phyloP scores from a whole-genome alignment of 1,140 invertebrate genomes.

The Diorhabda sublineata region DNA sequence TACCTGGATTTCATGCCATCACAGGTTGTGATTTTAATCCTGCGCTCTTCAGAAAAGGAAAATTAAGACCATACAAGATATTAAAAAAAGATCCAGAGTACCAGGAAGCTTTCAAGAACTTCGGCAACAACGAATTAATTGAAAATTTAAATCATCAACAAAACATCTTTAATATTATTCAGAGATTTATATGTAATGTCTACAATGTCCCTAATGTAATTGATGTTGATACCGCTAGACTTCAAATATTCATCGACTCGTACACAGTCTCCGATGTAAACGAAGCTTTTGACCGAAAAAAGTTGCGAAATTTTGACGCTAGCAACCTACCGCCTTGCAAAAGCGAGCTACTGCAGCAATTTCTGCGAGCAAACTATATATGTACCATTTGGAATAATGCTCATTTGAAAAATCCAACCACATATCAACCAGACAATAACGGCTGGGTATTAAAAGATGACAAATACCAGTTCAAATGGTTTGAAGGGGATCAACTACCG shows the following conservation, averaged over 20 bases:
- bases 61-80: constrained; percentile 1
- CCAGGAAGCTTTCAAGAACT: constrained; percentile 8
- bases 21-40: constrained; percentile 4
- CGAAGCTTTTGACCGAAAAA: too few relatives aligned
- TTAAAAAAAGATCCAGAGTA: background rate
- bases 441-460: too few relatives aligned
- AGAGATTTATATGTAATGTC: constrained; percentile 26
- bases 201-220: constrained; percentile 25
- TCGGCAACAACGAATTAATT: constrained; percentile 9
- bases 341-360: too few relatives aligned
- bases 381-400: too few relatives aligned
- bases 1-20: background rate
- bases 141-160: background rate
- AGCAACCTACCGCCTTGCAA: too few relatives aligned
- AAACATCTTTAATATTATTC: background rate
- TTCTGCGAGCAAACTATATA: too few relatives aligned
- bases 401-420: too few relatives aligned
- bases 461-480: background rate
- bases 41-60: background rate
- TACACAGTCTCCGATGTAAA: too few relatives aligned
- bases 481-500: too few relatives aligned
- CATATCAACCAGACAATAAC: too few relatives aligned
- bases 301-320: too few relatives aligned
- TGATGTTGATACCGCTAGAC: constrained; percentile 29
- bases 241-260: constrained; percentile 21